Conservation (phyloP, 1,140 invertebrate genomes). For the Formica exsecta region DNA sequence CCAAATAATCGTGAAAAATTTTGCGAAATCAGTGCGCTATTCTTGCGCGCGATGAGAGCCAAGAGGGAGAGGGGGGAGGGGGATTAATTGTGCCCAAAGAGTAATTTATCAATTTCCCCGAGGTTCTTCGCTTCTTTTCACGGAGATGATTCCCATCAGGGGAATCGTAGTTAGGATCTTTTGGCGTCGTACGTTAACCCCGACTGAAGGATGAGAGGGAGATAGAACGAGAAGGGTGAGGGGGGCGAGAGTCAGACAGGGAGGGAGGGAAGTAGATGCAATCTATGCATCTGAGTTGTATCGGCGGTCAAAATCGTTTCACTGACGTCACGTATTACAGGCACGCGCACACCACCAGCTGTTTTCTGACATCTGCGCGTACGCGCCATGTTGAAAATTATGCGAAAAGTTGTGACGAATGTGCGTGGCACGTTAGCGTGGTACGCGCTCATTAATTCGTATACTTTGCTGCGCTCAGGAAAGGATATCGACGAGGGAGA, state of each 20-base stretch:
- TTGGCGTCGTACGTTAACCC: slow-evolving; percentile 13
- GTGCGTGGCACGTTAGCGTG: slow-evolving; percentile 18
- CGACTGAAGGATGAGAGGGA: slow-evolving; percentile 19
- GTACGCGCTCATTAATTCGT: slow-evolving; percentile 24
- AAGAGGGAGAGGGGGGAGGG: background rate
- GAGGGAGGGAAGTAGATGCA: slow-evolving; percentile 54
- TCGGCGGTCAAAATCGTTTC: slow-evolving; percentile 46
- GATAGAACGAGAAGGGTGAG: background rate
- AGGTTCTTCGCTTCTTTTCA: slow-evolving; percentile 37
- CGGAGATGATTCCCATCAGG: slow-evolving; percentile 42
- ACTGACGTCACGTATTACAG: slow-evolving; percentile 62
- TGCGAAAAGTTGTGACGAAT: slow-evolving; percentile 59
- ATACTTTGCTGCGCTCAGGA: background rate
- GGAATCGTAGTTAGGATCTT: slow-evolving; percentile 41
- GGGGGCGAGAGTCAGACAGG: background rate
- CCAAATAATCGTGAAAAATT: no score
- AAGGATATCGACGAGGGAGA: background rate
- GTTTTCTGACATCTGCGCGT: slow-evolving; percentile 76
- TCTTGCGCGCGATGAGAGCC: background rate
- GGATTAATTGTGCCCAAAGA: slow-evolving; percentile 49
- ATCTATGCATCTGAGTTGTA: slow-evolving; percentile 71
- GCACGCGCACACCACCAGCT: slow-evolving; percentile 66
- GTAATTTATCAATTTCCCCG: slow-evolving; percentile 60
- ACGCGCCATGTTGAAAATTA: slow-evolving; percentile 52
- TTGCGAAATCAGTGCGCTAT: background rate